Conservation (phyloP, 92 coral and sea anemone genomes). For the Zoanthus gigantus region DNA sequence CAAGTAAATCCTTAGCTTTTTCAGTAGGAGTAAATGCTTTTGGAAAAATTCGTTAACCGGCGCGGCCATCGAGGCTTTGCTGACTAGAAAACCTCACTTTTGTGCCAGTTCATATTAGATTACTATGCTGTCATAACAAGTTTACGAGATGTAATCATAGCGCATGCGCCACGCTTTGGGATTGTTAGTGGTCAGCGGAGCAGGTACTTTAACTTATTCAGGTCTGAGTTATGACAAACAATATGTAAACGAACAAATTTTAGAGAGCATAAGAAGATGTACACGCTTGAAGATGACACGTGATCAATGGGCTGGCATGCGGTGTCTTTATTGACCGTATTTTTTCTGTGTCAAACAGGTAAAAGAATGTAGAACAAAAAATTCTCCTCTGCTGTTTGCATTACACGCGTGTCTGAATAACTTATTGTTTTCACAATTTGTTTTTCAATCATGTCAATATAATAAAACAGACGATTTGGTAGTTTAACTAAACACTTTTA, state of each 20-base stretch:
- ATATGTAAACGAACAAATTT: neutral
- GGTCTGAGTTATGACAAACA: neutral
- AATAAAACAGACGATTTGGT: neutral
- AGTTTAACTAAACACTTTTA: neutral
- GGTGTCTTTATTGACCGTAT: neutral
- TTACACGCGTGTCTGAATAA: neutral
- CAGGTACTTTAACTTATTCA: neutral
- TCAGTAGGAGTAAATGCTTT: too few species aligned
- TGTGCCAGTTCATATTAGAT: too few species aligned
- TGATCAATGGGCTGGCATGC: slow-evolving; percentile 47
- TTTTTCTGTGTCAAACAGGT: slow-evolving; percentile 29
- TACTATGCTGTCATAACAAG: too few species aligned
- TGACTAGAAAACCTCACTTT: too few species aligned
- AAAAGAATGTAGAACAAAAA: neutral
- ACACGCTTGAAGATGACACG: slow-evolving; percentile 10
- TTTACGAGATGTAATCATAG: neutral
- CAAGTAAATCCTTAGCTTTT: too few species aligned
- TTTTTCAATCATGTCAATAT: neutral
- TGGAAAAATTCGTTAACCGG: too few species aligned
- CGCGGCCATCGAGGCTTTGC: too few species aligned
- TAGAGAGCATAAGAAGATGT: neutral
- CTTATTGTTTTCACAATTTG: neutral
- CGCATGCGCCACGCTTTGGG: neutral
- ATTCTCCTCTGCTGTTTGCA: neutral
- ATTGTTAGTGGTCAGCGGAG: neutral